phyloP scores from a whole-genome alignment of 2,113 vertebrate species.

The Alouatta palliata region DNA sequence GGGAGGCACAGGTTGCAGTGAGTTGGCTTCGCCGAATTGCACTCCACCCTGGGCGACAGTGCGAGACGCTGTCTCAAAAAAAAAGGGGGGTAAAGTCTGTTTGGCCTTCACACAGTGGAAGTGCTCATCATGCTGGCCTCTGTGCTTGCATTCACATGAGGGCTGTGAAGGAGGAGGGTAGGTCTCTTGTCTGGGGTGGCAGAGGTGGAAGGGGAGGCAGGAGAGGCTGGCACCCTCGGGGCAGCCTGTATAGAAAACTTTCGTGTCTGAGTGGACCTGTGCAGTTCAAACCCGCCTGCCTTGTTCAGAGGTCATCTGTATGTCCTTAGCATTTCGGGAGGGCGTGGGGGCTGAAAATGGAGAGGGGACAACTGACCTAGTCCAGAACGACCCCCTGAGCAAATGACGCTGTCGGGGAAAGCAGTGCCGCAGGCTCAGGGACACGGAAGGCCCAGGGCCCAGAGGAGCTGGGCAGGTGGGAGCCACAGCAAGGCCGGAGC shows the following conservation, averaged over 20 bases:
- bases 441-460: neutral
- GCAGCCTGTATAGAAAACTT: no score
- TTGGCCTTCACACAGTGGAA: neutral
- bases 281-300: neutral
- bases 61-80: no score
- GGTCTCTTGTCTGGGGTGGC: neutral
- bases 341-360: neutral
- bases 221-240: no score
- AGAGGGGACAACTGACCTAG: neutral
- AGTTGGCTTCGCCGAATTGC: no score
- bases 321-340: neutral
- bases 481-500: neutral
- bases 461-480: accelerated
- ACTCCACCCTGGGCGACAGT: no score
- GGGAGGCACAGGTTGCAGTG: no score
- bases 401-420: neutral
- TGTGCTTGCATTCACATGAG: neutral
- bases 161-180: neutral
- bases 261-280: neutral
- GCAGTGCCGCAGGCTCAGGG: neutral
- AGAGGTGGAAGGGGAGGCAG: neutral
- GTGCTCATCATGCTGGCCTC: neutral
- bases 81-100: neutral
- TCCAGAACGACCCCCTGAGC: no score
- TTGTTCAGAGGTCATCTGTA: neutral